A percentile compares a stretch with the other conserved stretches of the same genome.
Conservation (phyloP, 1,140 invertebrate species). For the Venustaconcha ellipsiformis region DNA sequence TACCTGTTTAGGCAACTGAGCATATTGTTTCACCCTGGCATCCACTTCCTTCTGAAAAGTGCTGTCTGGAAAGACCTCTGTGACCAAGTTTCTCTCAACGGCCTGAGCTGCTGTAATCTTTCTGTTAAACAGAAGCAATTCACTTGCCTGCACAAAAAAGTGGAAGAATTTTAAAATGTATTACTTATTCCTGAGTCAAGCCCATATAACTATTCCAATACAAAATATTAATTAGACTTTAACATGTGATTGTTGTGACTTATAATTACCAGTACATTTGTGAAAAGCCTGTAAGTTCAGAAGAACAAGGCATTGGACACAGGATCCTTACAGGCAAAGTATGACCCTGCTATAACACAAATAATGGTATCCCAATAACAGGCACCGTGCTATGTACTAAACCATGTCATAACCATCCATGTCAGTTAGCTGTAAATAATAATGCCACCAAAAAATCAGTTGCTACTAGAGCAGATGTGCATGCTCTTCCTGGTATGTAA, state of each 20-base stretch:
- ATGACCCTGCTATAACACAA: too few species aligned
- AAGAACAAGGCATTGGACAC: neutral
- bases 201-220: too few species aligned
- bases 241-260: neutral
- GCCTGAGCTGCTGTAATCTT: slow-evolving; percentile 85
- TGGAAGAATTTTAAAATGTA: neutral
- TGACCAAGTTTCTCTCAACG: slow-evolving; percentile 78
- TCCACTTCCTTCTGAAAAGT: slow-evolving; percentile 73
- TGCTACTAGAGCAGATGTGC: too few species aligned
- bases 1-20: slow-evolving; percentile 59
- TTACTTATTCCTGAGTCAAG: too few species aligned
- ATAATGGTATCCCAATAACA: too few species aligned
- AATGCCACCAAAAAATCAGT: too few species aligned
- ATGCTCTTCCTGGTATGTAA: too few species aligned
- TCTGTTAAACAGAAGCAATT: slow-evolving; percentile 84
- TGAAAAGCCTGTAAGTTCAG: neutral
- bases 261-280: neutral
- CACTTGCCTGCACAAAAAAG: slow-evolving; percentile 75
- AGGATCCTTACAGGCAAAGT: neutral
- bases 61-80: slow-evolving; percentile 76
- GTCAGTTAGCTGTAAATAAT: too few species aligned
- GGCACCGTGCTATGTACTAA: too few species aligned
- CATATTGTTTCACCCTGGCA: slow-evolving; percentile 49
- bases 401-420: too few species aligned
- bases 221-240: neutral